These are phyloP conservation scores for Drosophila macrospina DNA, from an alignment of 2,888 invertebrate genomes.

Conservation along the genomic window DNA sequence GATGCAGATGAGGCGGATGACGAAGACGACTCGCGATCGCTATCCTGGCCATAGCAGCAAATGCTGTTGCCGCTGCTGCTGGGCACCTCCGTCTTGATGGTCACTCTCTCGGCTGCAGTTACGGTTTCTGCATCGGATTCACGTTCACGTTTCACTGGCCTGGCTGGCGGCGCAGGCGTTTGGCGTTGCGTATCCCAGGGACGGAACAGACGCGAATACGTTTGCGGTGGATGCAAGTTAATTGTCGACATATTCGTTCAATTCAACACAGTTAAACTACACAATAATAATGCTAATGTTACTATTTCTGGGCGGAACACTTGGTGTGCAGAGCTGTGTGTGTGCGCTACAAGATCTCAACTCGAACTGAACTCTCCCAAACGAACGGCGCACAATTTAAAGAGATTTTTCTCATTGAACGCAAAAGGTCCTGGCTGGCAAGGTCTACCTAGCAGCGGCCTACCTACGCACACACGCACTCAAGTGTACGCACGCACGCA, in stretches of 20 bases:
- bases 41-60: conserved; percentile 61
- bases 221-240: conserved; percentile 84
- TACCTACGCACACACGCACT: conserved; percentile 45
- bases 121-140: conserved; percentile 49
- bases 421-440: conserved; percentile 47
- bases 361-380: conserved; percentile 79
- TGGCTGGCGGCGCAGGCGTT: conserved; percentile 41
- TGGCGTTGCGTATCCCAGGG: conserved; percentile 87
- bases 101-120: conserved; percentile 14
- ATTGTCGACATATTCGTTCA: conserved; percentile 79
- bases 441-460: conserved; percentile 62
- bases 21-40: conserved; percentile 72
- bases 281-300: conserved; percentile 9
- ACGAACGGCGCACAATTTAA: conserved; percentile 76
- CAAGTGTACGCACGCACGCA: conserved; percentile 21
- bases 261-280: too few relatives aligned
- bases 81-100: conserved; percentile 44
- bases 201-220: conserved; percentile 87
- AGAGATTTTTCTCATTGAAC: conserved; percentile 61
- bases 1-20: conserved; percentile 51
- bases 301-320: conserved; percentile 50
- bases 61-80: conserved; percentile 28
- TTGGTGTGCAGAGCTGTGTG: conserved; percentile 37
- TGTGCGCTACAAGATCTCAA: conserved; percentile 80
- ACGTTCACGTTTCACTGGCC: conserved; percentile 59